These are phyloP conservation scores for Chanos chanos DNA, from an alignment of 2,797 vertebrate genomes.

Conservation along the genomic window DNA sequence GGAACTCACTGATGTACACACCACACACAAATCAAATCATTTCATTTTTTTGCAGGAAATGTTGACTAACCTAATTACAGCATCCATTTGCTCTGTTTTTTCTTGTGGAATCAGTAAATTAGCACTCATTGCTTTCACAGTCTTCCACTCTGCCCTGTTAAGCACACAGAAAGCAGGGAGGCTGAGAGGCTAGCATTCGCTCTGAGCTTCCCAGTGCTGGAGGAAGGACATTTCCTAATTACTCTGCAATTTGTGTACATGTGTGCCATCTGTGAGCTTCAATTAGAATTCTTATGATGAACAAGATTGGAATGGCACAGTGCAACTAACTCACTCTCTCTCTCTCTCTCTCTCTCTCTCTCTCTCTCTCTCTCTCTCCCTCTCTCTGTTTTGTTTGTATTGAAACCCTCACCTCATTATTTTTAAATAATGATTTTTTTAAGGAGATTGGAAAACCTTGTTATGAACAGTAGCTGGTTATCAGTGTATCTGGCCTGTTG, in stretches of 20 bases:
- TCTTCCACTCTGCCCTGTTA: neutral
- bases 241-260: slow-evolving; percentile 53
- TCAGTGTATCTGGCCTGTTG: slow-evolving; percentile 15
- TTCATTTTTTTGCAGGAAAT: slow-evolving; percentile 36
- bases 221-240: slow-evolving; percentile 51
- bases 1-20: slow-evolving; percentile 2
- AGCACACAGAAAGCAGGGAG: slow-evolving; percentile 23
- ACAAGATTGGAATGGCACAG: slow-evolving; percentile 47
- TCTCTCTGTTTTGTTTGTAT: no score
- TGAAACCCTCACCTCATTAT: slow-evolving; percentile 59
- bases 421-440: slow-evolving; percentile 17
- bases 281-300: slow-evolving; percentile 63
- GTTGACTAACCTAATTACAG: slow-evolving; percentile 26
- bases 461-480: neutral
- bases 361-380: no score
- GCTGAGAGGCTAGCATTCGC: slow-evolving; percentile 11
- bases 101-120: slow-evolving; percentile 22
- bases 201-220: slow-evolving; percentile 1
- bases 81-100: slow-evolving; percentile 1
- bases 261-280: slow-evolving; percentile 64
- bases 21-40: slow-evolving; percentile 44
- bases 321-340: slow-evolving; percentile 21
- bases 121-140: slow-evolving; percentile 20
- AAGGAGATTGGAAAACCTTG: no score
- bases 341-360: no score